Evolutionary conservation across 2,888 invertebrate genomes (phyloP).

Genomic region (Xestia ashworthii): DNA sequence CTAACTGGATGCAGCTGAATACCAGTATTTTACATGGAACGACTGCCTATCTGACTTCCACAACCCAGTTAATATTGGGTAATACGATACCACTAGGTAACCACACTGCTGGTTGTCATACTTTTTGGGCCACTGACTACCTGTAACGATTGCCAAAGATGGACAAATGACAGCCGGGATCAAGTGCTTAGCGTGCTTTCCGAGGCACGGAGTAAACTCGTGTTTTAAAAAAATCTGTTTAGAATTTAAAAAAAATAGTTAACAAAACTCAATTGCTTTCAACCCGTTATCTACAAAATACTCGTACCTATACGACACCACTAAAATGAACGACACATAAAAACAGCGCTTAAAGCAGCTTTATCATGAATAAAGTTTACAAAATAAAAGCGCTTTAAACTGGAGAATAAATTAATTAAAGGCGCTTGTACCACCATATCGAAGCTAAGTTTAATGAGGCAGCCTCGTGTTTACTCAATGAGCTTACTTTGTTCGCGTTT

Average conservation of each 20-base stretch:
- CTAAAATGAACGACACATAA: constrained; percentile 1
- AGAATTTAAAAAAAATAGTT: background rate
- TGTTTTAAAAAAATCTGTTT: background rate
- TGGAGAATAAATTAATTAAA: constrained; percentile 52
- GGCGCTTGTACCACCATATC: constrained; percentile 34
- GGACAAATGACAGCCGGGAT: too few species aligned
- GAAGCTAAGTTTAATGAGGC: constrained; percentile 40
- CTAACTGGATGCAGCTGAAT: too few species aligned
- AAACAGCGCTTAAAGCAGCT: constrained; percentile 20
- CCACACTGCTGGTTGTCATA: too few species aligned
- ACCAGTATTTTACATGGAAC: too few species aligned
- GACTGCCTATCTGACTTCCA: too few species aligned
- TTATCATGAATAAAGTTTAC: constrained; percentile 10
- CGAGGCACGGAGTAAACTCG: too few species aligned
- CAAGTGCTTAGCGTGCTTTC: too few species aligned
- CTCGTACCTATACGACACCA: background rate
- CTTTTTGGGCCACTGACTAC: too few species aligned
- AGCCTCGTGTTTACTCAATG: constrained; percentile 35
- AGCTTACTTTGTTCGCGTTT: constrained; percentile 35
- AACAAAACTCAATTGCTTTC: constrained; percentile 1
- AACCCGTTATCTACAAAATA: constrained; percentile 1
- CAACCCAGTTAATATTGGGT: too few species aligned
- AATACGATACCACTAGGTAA: too few species aligned
- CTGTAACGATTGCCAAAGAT: too few species aligned
- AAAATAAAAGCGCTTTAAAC: constrained; percentile 22